These are phyloP conservation scores for Genyomyrus donnyi DNA, from an alignment of 2,113 vertebrate genomes.

Conservation along the genomic window DNA sequence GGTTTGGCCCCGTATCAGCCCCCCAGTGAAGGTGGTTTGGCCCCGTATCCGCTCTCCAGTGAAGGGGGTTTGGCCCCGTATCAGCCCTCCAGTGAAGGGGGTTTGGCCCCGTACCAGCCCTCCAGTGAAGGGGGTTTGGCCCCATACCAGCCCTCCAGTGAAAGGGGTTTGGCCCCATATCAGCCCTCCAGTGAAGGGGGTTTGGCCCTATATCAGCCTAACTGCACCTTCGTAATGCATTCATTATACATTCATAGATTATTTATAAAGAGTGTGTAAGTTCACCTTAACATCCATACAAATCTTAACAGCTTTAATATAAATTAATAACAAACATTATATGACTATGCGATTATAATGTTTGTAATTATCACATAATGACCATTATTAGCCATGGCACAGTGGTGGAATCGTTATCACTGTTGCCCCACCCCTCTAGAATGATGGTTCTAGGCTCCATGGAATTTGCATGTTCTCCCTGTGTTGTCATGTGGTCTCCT, in stretches of 20 bases:
- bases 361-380: not conserved
- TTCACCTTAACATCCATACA: not conserved
- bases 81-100: not conserved
- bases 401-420: not conserved
- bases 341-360: not conserved
- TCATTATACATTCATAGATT: not conserved
- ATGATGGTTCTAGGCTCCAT: not conserved
- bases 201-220: not conserved
- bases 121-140: too few relatives aligned
- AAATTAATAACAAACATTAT: not conserved
- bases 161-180: too few relatives aligned
- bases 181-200: not conserved
- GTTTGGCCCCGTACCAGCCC: too few relatives aligned
- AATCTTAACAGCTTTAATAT: not conserved
- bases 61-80: not conserved
- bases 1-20: not conserved
- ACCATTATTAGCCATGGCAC: not conserved
- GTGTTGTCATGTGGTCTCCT: not conserved
- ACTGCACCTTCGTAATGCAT: not conserved
- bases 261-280: not conserved
- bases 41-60: too few relatives aligned
- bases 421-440: not conserved
- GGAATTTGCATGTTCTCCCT: not conserved
- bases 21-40: too few relatives aligned
- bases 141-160: too few relatives aligned